Conservation (phyloP, 1,140 invertebrate species). For the Carposina sasakii region DNA sequence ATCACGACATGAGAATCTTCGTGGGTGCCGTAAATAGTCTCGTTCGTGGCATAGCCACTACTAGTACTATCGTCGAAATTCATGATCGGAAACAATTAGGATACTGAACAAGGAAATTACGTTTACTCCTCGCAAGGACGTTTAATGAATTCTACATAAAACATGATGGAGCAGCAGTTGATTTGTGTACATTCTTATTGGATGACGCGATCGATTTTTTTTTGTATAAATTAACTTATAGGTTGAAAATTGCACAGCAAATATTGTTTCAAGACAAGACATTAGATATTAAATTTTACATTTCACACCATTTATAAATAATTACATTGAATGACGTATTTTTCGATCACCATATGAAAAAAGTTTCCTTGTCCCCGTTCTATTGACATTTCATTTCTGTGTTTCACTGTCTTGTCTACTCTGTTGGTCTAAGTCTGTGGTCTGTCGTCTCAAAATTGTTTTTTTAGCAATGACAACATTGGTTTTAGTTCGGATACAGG, state of each 20-base stretch:
- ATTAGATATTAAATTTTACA: no score
- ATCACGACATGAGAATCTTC: constrained; percentile 87
- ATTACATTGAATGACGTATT: no score
- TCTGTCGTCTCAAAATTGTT: no score
- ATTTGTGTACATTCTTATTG: constrained; percentile 45
- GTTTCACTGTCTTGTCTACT: no score
- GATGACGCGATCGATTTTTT: constrained; percentile 40
- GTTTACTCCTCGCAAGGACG: constrained; percentile 36
- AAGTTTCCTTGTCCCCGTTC: no score
- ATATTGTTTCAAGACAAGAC: background rate
- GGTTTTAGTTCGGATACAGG: no score
- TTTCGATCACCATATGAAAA: no score
- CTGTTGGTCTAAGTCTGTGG: no score
- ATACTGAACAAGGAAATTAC: constrained; percentile 32
- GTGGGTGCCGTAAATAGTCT: constrained; percentile 87
- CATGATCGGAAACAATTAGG: constrained; percentile 39
- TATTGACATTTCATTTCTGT: no score
- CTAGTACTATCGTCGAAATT: constrained; percentile 61
- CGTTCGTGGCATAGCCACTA: constrained; percentile 62
- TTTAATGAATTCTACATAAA: constrained; percentile 59
- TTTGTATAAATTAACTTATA: background rate
- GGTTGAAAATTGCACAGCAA: background rate
- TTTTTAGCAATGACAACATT: no score
- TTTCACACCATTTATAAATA: no score
- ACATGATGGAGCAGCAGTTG: constrained; percentile 46